Conservation (phyloP, 2,797 vertebrate genomes). For the Neosalanx taihuensis region DNA sequence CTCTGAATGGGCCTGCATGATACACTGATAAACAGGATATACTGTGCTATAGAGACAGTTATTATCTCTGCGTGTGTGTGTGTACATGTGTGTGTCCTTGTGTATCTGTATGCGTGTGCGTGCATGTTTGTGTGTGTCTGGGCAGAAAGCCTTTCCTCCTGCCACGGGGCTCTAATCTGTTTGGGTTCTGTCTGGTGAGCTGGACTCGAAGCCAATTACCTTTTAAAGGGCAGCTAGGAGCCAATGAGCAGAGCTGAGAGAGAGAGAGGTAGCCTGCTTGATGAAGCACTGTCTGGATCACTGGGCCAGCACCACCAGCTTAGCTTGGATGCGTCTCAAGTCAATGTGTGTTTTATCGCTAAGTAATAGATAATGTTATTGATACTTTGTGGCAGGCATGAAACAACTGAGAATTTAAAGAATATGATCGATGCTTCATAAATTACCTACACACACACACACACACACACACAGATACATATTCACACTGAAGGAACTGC, state of each 20-base stretch:
- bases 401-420: too few species aligned
- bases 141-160: conserved; percentile 48
- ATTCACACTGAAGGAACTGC: neutral
- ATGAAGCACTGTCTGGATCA: conserved; percentile 24
- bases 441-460: neutral
- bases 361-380: too few species aligned
- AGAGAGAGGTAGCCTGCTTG: conserved; percentile 53
- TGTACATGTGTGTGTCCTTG: conserved; percentile 11
- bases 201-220: conserved; percentile 74
- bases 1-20: conserved; percentile 3
- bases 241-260: conserved; percentile 61
- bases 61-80: conserved; percentile 24
- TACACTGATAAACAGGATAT: neutral
- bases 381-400: too few species aligned
- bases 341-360: too few species aligned
- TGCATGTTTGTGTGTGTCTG: conserved; percentile 39
- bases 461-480: neutral
- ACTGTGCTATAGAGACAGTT: neutral
- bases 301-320: too few species aligned
- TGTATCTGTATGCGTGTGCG: neutral
- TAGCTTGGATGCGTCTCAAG: too few species aligned
- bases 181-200: conserved; percentile 74
- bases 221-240: conserved; percentile 74
- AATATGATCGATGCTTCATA: neutral
- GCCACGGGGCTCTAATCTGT: conserved; percentile 66